phyloP scores from a whole-genome alignment of 2,113 vertebrate species.

The Galeopterus variegatus region DNA sequence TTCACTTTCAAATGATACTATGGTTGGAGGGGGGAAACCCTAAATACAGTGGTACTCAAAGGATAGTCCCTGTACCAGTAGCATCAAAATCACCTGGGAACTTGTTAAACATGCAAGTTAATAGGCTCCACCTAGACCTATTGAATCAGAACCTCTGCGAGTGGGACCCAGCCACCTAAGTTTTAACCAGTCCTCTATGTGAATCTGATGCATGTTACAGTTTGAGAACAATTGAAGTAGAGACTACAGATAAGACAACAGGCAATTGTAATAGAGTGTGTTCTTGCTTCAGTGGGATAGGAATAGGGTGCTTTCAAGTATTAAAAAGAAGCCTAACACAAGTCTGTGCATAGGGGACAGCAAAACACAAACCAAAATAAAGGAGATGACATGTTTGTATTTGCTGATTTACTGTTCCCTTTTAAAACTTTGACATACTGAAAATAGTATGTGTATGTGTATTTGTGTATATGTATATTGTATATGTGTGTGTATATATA shows the following conservation, averaged over 20 bases:
- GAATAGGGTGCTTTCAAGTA: neutral
- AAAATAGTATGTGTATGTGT: too few relatives aligned
- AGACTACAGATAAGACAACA: neutral
- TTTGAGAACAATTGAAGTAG: neutral
- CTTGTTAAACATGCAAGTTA: neutral
- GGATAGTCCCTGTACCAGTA: neutral
- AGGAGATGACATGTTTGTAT: neutral
- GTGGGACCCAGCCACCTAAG: neutral
- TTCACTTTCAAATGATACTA: slow-evolving; percentile 14
- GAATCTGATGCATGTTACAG: neutral
- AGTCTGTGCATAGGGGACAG: neutral
- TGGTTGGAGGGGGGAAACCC: neutral
- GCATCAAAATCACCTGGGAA: neutral
- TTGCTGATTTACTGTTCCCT: neutral
- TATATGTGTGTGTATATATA: neutral
- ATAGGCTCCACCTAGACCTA: neutral
- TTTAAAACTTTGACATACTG: neutral
- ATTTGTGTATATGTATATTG: neutral
- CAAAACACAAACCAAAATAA: neutral
- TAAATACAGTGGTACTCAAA: neutral
- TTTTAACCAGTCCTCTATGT: neutral
- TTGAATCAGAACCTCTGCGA: neutral
- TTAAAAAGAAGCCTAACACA: neutral
- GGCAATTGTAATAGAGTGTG: too few relatives aligned
- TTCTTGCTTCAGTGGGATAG: too few relatives aligned